Evolutionary conservation across 2,888 invertebrate genomes (phyloP).

Genomic region (Serrognathus titanus): DNA sequence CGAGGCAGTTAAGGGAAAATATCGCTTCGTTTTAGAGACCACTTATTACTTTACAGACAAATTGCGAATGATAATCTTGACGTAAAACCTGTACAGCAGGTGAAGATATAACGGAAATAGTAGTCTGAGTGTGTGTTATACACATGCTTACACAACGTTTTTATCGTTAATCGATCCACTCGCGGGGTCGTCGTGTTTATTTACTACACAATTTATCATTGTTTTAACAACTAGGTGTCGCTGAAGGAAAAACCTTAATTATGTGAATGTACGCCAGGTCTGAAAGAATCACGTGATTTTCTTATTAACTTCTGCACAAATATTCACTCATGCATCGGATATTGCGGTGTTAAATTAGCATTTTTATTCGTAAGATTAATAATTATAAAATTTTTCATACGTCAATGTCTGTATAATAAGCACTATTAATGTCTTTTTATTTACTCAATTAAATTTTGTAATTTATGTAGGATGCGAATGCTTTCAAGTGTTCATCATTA

Average conservation of each 20-base stretch:
- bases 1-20: slow-evolving; percentile 26
- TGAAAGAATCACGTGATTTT: too few species aligned
- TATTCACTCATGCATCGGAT: too few species aligned
- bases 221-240: slow-evolving; percentile 13
- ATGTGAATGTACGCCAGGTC: too few species aligned
- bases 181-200: slow-evolving; percentile 20
- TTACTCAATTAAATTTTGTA: slow-evolving; percentile 4
- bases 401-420: too few species aligned
- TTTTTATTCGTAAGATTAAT: too few species aligned
- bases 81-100: slow-evolving; percentile 28
- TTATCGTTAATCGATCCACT: slow-evolving; percentile 34
- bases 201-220: slow-evolving; percentile 20
- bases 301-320: too few species aligned
- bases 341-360: too few species aligned
- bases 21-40: slow-evolving; percentile 15
- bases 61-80: slow-evolving; percentile 26
- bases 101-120: slow-evolving; percentile 31
- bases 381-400: too few species aligned
- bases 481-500: not conserved
- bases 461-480: not conserved
- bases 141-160: slow-evolving; percentile 32
- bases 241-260: not conserved
- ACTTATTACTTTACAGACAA: slow-evolving; percentile 26
- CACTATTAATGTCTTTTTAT: not conserved
- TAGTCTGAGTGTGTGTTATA: slow-evolving; percentile 30